Evolutionary conservation across 2,797 vertebrate genomes (phyloP).

Genomic region (Limosa lapponica): DNA sequence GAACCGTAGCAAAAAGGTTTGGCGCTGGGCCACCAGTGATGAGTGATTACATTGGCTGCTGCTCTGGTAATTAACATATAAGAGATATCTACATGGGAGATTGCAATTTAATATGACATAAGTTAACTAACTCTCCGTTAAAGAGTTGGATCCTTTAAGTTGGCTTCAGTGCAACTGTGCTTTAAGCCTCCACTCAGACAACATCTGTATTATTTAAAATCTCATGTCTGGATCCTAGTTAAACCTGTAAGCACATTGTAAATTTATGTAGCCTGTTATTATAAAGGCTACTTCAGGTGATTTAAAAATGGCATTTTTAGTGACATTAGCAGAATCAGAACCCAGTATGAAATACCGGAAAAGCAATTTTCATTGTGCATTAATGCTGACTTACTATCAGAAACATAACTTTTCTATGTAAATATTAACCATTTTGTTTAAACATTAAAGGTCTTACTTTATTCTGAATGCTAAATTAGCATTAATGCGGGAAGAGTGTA

Average conservation of each 20-base stretch:
- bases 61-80: constrained; percentile 5
- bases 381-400: constrained; percentile 68
- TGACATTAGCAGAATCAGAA: constrained; percentile 47
- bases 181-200: neutral
- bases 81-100: neutral
- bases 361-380: constrained; percentile 56
- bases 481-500: constrained; percentile 36
- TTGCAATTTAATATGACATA: neutral
- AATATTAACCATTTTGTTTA: constrained; percentile 75
- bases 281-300: constrained; percentile 58
- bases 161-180: neutral
- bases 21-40: neutral
- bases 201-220: neutral
- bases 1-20: neutral
- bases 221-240: neutral
- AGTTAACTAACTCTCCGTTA: neutral
- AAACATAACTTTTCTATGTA: constrained; percentile 70
- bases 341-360: constrained; percentile 59
- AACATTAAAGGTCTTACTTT: constrained; percentile 66
- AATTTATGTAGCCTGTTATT: constrained; percentile 21
- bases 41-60: constrained; percentile 10
- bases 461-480: constrained; percentile 61
- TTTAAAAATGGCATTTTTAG: constrained; percentile 68
- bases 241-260: neutral
- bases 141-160: neutral